Base-by-base conservation (phyloP, 2,113 vertebrate genomes). In the Epinephelus cyanopodus region DNA sequence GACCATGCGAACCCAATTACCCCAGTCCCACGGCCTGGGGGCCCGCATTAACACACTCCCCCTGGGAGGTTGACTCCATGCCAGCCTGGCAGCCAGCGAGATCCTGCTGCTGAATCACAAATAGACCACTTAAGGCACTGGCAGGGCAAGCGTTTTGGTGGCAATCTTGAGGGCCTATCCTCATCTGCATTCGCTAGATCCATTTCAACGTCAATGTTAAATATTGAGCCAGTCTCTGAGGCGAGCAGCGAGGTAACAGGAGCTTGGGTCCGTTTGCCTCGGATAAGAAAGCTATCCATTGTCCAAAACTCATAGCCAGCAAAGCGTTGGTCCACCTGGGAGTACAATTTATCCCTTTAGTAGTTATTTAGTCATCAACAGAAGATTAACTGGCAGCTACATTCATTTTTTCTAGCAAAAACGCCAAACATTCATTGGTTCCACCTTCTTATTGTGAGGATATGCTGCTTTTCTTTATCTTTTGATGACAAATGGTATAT, bases 1-100 rank as follows among this genome's bases (percentile, higher is more conserved):
- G 79, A 94, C 93, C 93, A 94, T 94, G 94, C 83, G 56, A 94
- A 95, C 94, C 93, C 93, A 96, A 95, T 95, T 95, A 95, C 91
- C 82, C 90, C 21, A 78, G 90, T 94, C 91, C 86, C 83, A 84
- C 83, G 66, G 92, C 93, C 93, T 77, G 81, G 86, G 84, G 94
- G 86, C 84, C 79, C 64, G 33, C 86, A 93, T 93, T 95, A 93
- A 92, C 89, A 94, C 79, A 81, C 84, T 84, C 82, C 89, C 90
- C 86, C 80, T 70, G 87, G 89, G 91, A 93, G 85, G 81, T 57
- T 81, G 90, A 93, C 83, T 92, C 87, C 87, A 85, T 86, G 92
- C 92, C 92, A 95, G 92, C 74, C 92, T 92, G 90, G 91, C 93
- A 92, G 90, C 69, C 86, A 54, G 71, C 76, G 83, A 92, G 83